Base-by-base conservation (phyloP, 2,888 invertebrate genomes). In the Sisyra nigra region DNA sequence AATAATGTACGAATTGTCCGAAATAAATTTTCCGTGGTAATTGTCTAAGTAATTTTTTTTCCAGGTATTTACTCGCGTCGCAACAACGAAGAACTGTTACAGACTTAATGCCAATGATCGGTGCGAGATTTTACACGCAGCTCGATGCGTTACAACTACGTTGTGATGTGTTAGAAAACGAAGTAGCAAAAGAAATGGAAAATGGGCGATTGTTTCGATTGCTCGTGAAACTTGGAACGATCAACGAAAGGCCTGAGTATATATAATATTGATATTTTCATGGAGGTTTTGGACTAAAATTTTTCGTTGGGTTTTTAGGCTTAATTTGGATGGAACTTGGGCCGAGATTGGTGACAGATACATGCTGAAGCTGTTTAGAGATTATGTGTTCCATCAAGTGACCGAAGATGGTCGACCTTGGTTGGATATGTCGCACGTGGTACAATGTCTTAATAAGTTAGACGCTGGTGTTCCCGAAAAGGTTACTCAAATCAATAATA, bases 81-180 rank as follows among this genome's bases (percentile, higher is more conserved):
- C 67, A 67, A 53, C 60, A 62, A 48, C 72, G 81, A 52, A 79
- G 85, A 55, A 83, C 80, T 54, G 85, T 97, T 47, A 89, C 88
- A 49, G 96, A 97, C 67, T 75, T 97, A 54, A 97, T 97, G 97
- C 96, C 97, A 19, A 94, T 97, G 93, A 96, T 98, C 53, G 97
- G 88, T 36, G 94, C 94, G 36, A 72, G 96, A 45, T 97, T 96
- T 67, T 97, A 94, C 63, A 87, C 86, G 1, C 94, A 97, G 67
- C 70, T 96, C 58, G 96, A 97, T 63, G 81, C 85, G 5, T 71
- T 88, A 45, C 86, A 92, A 60, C 71, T 85, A 45, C 79, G 89
- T 50, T 80, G 83, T 38, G 97, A 97, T 61, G 75, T 81, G 38
- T 71, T 93, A 51, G 93, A 97, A 56, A 83, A 84, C 49, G 93